Base-by-base conservation (phyloP, 2,797 vertebrate species). In the Hemibagrus guttatus region DNA sequence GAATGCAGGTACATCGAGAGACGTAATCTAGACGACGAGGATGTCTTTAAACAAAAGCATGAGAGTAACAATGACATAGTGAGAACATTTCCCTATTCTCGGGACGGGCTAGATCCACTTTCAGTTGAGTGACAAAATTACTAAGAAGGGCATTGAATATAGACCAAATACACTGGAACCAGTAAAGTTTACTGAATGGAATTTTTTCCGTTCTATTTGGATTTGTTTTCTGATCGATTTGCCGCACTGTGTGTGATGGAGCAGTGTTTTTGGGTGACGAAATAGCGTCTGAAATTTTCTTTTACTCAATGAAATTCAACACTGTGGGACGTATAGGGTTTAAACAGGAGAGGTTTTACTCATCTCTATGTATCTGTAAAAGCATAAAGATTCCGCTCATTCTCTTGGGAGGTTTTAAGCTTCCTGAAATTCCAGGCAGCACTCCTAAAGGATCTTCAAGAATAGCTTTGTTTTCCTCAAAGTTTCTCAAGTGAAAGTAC, bases 21-120 rank as follows among this genome's bases (percentile, higher is more conserved):
- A 84, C 46, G 84, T 84, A 76, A 87, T 84, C 81, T 78, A 86
- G 87, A 78, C 5, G 64, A 54, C 28, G 58, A 59, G 54, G 28
- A 23, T 59, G 54, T n/a, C 14, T 58, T 23, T 31, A 76, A 58
- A n/a, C n/a, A 78, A 76, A 52, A 52, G 11, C 21, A 61, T 19
- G 13, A 74, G 5, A 21, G 54, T 42, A 7, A 63, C 71, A 26
- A 52, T 76, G 75, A 58, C 75, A 78, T 31, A n/a, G 56, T 46
- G 81, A 52, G n/a, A 52, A 66, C n/a, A 35, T 54, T 31, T 54
- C 61, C 63, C n/a, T 31, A 9, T 82, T 82, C 81, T 68, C 13
- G 49, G 59, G 80, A 81, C 64, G 39, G 13, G 5, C 16, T 2
- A 63, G 16, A 66, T 82, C 61, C 16, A 31, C 80, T 66, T 49